These are phyloP conservation scores for Enteromius unitaeniatus DNA, from an alignment of 2,797 vertebrate genomes.

Conservation along the genomic window DNA sequence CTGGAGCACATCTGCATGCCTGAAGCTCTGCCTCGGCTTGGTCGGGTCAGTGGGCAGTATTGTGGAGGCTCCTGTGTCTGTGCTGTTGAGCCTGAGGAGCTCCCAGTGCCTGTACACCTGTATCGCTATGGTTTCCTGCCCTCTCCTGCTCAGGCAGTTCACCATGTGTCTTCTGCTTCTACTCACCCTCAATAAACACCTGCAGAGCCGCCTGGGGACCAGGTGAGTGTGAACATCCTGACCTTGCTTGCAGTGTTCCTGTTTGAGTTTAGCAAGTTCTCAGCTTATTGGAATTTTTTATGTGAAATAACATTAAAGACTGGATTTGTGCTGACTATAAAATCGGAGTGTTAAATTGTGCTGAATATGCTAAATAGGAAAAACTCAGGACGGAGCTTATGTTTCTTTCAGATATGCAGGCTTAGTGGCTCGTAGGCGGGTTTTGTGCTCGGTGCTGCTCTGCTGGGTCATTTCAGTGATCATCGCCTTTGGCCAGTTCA, in stretches of 20 bases:
- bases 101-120: conserved; percentile 81
- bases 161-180: conserved; percentile 80
- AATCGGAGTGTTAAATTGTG: conserved; percentile 17
- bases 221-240: conserved; percentile 68
- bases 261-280: conserved; percentile 3
- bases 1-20: conserved; percentile 69
- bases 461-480: conserved; percentile 81
- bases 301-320: conserved; percentile 24
- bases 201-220: conserved; percentile 71
- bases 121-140: conserved; percentile 79
- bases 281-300: conserved; percentile 1
- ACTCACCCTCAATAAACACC: conserved; percentile 77
- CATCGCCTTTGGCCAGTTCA: conserved; percentile 81
- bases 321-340: conserved; percentile 35
- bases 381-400: not conserved
- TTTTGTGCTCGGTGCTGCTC: conserved; percentile 72
- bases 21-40: conserved; percentile 78
- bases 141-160: conserved; percentile 81
- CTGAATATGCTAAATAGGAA: conserved; percentile 7
- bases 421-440: conserved; percentile 72
- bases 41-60: conserved; percentile 76
- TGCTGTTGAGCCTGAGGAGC: conserved; percentile 78
- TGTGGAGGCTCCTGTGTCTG: conserved; percentile 71
- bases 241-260: not conserved
- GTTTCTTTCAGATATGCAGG: conserved; percentile 72